These are phyloP conservation scores for Harpagoxenus sublaevis DNA, from an alignment of 2,888 invertebrate genomes.

Conservation along the genomic window DNA sequence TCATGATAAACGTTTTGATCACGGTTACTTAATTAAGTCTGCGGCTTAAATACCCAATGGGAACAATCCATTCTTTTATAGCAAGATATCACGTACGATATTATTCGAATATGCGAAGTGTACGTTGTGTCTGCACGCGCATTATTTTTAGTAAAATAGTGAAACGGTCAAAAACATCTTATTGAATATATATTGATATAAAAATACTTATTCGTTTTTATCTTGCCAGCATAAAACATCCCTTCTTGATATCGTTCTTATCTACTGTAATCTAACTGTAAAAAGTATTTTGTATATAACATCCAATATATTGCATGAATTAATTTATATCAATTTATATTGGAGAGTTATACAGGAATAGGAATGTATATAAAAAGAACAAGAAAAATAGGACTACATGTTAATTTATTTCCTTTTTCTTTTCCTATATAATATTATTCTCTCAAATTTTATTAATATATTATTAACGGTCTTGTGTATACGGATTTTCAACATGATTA, in stretches of 20 bases:
- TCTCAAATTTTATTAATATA: not conserved
- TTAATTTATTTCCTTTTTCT: not conserved
- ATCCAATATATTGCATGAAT: not conserved
- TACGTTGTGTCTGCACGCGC: not conserved
- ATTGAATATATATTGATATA: not conserved
- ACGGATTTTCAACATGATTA: not conserved
- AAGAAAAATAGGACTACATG: not conserved
- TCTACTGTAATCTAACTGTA: not conserved
- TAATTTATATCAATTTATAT: not conserved
- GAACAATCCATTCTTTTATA: not conserved
- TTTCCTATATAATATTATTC: not conserved
- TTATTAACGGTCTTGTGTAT: not conserved
- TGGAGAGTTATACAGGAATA: not conserved
- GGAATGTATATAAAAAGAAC: not conserved
- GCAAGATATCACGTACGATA: not conserved
- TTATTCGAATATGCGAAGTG: not conserved
- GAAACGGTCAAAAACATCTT: not conserved
- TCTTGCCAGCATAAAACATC: not conserved
- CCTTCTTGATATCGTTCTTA: not conserved
- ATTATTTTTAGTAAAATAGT: not conserved
- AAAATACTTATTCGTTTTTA: not conserved
- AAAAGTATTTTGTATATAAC: not conserved
- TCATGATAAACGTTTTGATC: constrained; percentile 58
- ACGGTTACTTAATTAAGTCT: constrained; percentile 43
- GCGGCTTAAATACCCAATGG: not conserved